Base-by-base conservation (phyloP, 35 echinoderm and acorn worm species). In the Amphiura filiformis region DNA sequence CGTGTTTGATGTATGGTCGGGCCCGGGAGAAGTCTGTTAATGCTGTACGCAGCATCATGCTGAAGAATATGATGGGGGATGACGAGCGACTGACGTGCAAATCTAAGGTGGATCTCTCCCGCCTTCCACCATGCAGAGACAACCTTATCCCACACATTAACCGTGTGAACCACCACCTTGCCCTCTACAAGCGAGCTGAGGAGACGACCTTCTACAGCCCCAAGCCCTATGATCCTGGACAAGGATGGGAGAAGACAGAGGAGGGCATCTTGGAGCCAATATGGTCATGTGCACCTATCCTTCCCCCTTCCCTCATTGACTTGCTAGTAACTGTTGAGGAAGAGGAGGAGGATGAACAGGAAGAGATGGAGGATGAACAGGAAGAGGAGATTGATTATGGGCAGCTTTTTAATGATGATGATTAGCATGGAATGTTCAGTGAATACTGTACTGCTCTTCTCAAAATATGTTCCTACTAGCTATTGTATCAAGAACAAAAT, bases 1-100 rank as follows among this genome's bases (percentile, higher is more conserved):
- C 92, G 1, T 93, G 87, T 40, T 5, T 85, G 37, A 89, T 93
- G 92, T 93, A 93, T 81, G 92, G 80, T 12, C 86, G 84, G 17
- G 11, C 78, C n/a, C 39, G 87, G 0, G n/a, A 47, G 34, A 88
- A 20, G 22, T 80, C 76, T 65, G 78, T 88, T 2, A 39, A 88
- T 61, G 78, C 15, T 13, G 87, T 80, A 17, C 3, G 87, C 13
- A 61, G 32, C 39, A 34, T 31, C 5, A 56, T 81, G 78, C 76
- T 88, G 4, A 88, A 81, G 79, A 33, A 90, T 32, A 90, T 37
- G 80, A 39, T 82, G 0, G 80, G 52, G 38, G 56, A 83, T 34
- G 37, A 83, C 23, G 37, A 49, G 32, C 79, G 84, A 83, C 36
- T 83, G 38, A 90, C 33, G 14, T 75, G 31, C 52, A 83, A 83